Base-by-base conservation (phyloP, 2,888 invertebrate genomes). In the Portevinia maculata region DNA sequence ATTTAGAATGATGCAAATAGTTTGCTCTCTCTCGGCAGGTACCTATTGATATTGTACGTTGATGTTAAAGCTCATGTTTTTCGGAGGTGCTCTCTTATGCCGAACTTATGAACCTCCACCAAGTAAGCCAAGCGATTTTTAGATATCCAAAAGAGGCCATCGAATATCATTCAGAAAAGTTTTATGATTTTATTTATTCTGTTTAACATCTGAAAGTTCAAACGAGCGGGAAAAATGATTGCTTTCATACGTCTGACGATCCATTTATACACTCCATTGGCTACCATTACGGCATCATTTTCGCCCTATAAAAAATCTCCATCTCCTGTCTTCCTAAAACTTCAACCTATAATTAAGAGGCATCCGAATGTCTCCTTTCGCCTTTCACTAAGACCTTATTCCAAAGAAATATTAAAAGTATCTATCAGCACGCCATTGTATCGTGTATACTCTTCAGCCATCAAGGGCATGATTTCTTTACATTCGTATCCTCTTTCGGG, bases 351-450 rank as follows among this genome's bases (percentile, higher is more conserved):
- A 69, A 69, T 46, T 53, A 53, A 67, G 24, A 30, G 41, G 19
- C 41, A 41, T 32, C 37, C 13, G 37, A 46, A 48, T 34, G 17
- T 67, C 34, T 39, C 21, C 15, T 13, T 17, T 37, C 9, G 11
- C 13, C 39, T 52, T 24, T 28, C 32, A 21, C 15, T 15, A 32
- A 9, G 28, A 9, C 39, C 39, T 37, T 15, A 11, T 39, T 39
- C 39, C 1, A 19, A 59, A 57, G 50, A 70, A 70, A 59, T 24
- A 48, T 69, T 30, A 39, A 57, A 69, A 55, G 34, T 37, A 48
- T 57, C 55, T 46, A 57, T 69, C 55, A 30, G n/a, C 70, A 70
- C 70, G 70, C 59, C 59, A 50, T 17, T 19, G 30, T 11, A 34
- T 53, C 24, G 21, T 37, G 11, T 17, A 44, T 15, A 55, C 55